Base-by-base conservation (phyloP, 2,797 vertebrate species). In the Microctenopoma lineatum region DNA sequence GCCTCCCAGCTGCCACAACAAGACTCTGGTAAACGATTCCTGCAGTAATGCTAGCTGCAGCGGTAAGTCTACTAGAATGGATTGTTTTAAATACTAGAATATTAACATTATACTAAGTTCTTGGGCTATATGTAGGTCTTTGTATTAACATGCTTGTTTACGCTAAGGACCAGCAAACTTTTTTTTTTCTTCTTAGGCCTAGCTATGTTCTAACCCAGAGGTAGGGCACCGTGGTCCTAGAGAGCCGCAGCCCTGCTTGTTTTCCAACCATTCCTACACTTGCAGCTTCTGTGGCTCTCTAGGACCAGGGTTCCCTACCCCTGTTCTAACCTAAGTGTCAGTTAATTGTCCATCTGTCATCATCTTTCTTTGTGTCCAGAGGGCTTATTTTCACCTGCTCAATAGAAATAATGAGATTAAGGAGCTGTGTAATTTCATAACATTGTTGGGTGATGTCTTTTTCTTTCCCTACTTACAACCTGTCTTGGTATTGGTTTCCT, bases 401-500 rank as follows among this genome's bases (percentile, higher is more conserved):
- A 27, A 50, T 26, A 41, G 29, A 50, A 46, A 59, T 25, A 3
- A 63, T 54, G 47, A 50, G 15, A 52, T 21, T 21, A 21, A 46
- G n/a, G 16, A 2, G 3, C 50, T 76, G 39, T 70, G 25, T 51
- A 27, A 46, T 71, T 34, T 69, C 12, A 2, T 79, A 75, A 80
- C 70, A 8, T 76, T 85, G 48, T 73, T 60, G 68, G 34, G 34
- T 65, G 83, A 47, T 65, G 52, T 87, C 42, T 78, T 47, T 77
- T 63, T 75, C 74, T 73, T 76, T 47, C 14, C 58, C 29, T 39
- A 34, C 59, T 78, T 59, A 56, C 59, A 41, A 57, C 32, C 47
- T 75, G 52, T 83, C 53, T 75, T 80, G 87, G 72, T 92, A 84
- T 82, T 72, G 78, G 83, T 79, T 85, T 39, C 63, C 65, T 81